Base-by-base conservation (phyloP, 2,888 invertebrate species). In the Parnassius glacialis region DNA sequence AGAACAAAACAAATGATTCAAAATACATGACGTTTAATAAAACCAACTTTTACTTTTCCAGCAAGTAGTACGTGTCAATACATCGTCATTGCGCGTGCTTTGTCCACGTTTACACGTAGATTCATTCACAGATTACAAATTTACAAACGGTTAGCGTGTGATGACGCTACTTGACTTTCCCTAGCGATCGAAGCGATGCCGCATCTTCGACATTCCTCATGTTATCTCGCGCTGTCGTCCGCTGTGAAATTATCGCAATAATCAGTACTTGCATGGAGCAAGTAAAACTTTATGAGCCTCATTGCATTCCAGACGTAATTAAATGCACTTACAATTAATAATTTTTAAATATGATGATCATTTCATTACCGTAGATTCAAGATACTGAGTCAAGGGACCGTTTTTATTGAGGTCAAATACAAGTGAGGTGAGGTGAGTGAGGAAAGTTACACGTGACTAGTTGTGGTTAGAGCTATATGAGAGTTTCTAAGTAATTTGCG, bases 131-230 rank as follows among this genome's bases (percentile, higher is more conserved):
- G 58, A 62, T 59, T 64, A 63, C 61, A 57, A 63, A 60, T 60
- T 65, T 66, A 61, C 54, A 64, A 58, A 57, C 50, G 62, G 62
- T 60, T 68, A 57, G 70, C 71, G 69, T 68, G 68, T 65, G 62
- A 68, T 67, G 65, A 67, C 63, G 62, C 66, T 44, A 62, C 34
- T 54, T 53, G 48, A 68, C 69, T 71, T 69, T 68, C 70, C 64
- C 67, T 64, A 64, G 61, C 64, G 63, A 67, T 66, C 47, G 63
- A 57, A 52, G 66, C 67, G 67, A 59, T 53, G 59, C 57, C 54
- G 54, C 64, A 60, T 66, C 64, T 58, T 54, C 51, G 48, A 59
- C 56, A 61, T 56, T 64, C 58, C 54, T 64, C n/a, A 48, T 13
- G 16, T 55, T 60, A 47, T 60, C 54, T 53, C 48, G n/a, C 13